A percentile compares a stretch with the other conserved stretches of the same genome.
Conservation (phyloP, 2,113 vertebrate genomes). For the Piliocolobus tephrosceles region DNA sequence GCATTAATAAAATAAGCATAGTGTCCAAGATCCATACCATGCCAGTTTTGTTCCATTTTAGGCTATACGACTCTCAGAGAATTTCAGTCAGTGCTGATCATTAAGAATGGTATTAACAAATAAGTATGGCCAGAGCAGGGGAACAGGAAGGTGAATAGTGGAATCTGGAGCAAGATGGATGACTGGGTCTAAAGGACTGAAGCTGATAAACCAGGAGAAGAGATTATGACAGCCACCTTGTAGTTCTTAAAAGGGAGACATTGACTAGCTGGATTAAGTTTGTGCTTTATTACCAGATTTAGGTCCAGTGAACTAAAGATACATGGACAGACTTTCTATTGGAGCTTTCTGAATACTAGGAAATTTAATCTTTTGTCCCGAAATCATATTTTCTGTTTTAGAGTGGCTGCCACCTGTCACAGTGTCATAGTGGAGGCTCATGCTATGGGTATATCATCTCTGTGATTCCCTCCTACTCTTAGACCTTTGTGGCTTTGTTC, state of each 20-base stretch:
- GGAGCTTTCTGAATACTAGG: not conserved
- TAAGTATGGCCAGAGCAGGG: not conserved
- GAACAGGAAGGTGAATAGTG: not conserved
- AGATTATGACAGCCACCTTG: not conserved
- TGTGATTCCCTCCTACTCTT: not conserved
- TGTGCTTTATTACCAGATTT: not conserved
- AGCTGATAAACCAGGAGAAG: not conserved
- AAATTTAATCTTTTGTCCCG: not conserved
- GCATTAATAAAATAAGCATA: not conserved
- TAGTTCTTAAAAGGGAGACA: not conserved
- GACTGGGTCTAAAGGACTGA: not conserved
- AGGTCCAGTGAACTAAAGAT: not conserved
- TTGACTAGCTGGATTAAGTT: not conserved
- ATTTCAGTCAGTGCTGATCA: not conserved
- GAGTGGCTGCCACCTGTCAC: not conserved
- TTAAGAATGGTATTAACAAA: not conserved
- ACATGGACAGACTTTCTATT: not conserved
- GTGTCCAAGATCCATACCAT: not conserved
- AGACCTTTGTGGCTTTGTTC: not conserved
- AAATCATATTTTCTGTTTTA: not conserved
- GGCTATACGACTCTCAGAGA: not conserved
- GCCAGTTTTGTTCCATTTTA: not conserved
- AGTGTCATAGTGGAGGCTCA: not conserved
- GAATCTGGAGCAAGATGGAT: not conserved
- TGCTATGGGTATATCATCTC: not conserved